These are phyloP conservation scores for Furnarius figulus DNA, from an alignment of 2,113 vertebrate species.

Conservation along the genomic window DNA sequence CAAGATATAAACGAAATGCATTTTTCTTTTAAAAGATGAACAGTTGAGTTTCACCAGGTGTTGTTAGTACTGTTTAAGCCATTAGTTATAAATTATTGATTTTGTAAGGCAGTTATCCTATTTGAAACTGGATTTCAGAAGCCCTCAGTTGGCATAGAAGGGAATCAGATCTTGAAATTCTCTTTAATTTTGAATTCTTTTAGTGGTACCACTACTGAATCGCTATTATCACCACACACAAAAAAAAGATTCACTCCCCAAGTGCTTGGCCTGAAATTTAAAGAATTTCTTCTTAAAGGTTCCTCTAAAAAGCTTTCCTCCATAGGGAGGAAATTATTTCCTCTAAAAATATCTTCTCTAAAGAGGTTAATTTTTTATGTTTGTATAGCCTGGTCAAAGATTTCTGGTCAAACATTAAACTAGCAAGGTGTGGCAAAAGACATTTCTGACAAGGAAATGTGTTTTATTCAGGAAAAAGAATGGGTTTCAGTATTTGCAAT, in stretches of 20 bases:
- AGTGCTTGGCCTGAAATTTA: not conserved
- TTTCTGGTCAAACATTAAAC: not conserved
- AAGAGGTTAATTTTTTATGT: not conserved
- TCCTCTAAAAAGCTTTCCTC: not conserved
- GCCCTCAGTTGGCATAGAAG: not conserved
- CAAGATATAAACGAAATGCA: not conserved
- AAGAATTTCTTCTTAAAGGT: not conserved
- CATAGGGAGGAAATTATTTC: not conserved
- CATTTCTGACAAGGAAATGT: not conserved
- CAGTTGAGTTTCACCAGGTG: not conserved
- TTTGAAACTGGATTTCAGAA: not conserved
- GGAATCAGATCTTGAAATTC: not conserved
- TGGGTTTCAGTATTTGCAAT: not conserved
- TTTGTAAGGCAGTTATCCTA: not conserved
- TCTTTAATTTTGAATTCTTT: not conserved
- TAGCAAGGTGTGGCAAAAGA: not conserved
- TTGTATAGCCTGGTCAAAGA: not conserved
- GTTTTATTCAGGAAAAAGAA: not conserved
- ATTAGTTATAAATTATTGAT: not conserved
- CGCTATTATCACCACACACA: not conserved
- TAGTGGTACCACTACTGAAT: not conserved
- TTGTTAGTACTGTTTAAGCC: not conserved
- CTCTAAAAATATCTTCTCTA: not conserved
- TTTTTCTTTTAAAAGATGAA: not conserved
- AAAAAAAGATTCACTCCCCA: not conserved